Evolutionary conservation across 1,140 invertebrate species (phyloP), one percentile per base, ranked within the genome.

Genomic region (Hyles vespertilio): DNA sequence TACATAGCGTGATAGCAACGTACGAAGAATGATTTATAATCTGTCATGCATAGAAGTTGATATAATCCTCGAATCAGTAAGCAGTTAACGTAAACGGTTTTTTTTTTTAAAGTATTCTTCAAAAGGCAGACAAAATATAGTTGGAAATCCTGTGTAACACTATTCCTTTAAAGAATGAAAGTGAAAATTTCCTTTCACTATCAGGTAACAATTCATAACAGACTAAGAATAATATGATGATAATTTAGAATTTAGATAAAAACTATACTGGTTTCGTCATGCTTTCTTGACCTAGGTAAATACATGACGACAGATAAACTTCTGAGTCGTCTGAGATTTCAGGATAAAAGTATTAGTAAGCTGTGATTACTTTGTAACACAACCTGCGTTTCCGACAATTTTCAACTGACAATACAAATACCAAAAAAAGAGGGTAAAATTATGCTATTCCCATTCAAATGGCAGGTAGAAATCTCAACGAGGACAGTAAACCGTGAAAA

Each of bases 211-310:
- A 9, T 50, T 50, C 32, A 50, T 5, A 50, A 50, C 3, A 2
- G 12, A 50, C 48, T n/a, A 7, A 32, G 57, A 59, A 59, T 54
- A 65, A 56, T 32, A 9, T 50, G 32, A 32, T 10, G 40, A 54
- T 10, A 7, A n/a, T 8, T 44, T 4, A 50, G 43, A 43, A 55
- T 58, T 43, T 3, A 22, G n/a, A 51, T 32, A 51, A 54, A 47
- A 63, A 51, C 49, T 53, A 54, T 11, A 46, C 5, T 12, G 44
- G 22, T 50, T 59, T 57, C 40, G 65, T 68, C 59, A 64, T 59
- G 62, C 61, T 68, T 68, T 69, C 62, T 55, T 60, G 57, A 65
- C 57, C 67, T 58, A 60, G 48, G 59, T 58, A 68, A 61, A 45
- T 55, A 55, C 48, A 22, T 32, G 36, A 54, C 22, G 40, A 54